phyloP scores from a whole-genome alignment of 2,888 invertebrate species.

The Agriopis aurantiaria region DNA sequence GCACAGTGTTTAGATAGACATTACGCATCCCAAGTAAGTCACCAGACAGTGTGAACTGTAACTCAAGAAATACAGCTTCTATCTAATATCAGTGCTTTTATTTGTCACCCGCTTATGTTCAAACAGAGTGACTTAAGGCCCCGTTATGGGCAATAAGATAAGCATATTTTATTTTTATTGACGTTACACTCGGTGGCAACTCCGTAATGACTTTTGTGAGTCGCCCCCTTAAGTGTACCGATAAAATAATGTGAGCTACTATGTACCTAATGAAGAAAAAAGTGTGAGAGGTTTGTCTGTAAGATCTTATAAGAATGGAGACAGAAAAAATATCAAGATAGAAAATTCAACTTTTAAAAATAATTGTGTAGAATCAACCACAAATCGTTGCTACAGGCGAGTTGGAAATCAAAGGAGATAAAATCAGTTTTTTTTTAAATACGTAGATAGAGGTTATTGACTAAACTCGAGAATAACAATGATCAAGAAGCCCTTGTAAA shows the following conservation, averaged over 20 bases:
- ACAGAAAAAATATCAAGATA: too few relatives aligned
- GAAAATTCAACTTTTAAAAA: too few relatives aligned
- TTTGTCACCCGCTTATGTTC: constrained; percentile 60
- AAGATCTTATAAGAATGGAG: neutral
- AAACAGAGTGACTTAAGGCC: constrained; percentile 61
- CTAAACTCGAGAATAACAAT: too few relatives aligned
- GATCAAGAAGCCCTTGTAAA: too few relatives aligned
- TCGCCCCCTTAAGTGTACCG: constrained; percentile 58
- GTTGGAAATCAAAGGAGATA: too few relatives aligned
- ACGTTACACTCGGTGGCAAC: constrained; percentile 58
- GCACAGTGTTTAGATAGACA: too few relatives aligned
- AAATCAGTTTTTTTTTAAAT: too few relatives aligned
- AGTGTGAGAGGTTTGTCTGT: constrained; percentile 2
- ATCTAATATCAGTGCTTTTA: constrained; percentile 42
- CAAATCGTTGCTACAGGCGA: too few relatives aligned
- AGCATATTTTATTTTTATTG: constrained; percentile 72
- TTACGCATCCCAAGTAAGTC: constrained; percentile 51
- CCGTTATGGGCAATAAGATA: constrained; percentile 62
- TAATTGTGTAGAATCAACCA: too few relatives aligned
- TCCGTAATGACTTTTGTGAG: constrained; percentile 59
- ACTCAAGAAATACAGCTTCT: constrained; percentile 30
- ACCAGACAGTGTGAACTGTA: constrained; percentile 20
- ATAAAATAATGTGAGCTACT: constrained; percentile 48
- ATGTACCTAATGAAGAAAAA: constrained; percentile 3
- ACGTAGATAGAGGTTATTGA: too few relatives aligned